Evolutionary conservation across 2,888 invertebrate species (phyloP).

Genomic region (Myopa testacea): DNA sequence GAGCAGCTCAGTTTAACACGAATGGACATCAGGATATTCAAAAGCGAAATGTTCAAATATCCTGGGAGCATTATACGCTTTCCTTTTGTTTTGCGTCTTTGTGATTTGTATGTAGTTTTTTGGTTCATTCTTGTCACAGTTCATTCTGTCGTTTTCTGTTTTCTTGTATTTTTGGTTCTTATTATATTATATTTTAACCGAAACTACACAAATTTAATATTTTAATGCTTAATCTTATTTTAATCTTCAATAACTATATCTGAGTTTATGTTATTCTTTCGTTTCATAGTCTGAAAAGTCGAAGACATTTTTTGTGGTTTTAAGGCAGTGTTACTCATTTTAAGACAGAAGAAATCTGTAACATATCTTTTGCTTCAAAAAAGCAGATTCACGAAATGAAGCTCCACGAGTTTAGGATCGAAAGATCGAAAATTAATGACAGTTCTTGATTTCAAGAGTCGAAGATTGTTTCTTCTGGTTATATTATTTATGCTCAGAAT

Average conservation of each 20-base stretch:
- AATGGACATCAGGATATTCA: constrained; percentile 31
- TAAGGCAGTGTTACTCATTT: not conserved
- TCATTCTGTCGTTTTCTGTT: not conserved
- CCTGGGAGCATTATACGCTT: constrained; percentile 36
- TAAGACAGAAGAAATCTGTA: no score
- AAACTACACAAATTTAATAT: not conserved
- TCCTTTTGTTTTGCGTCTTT: constrained; percentile 8
- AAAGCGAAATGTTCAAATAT: constrained; percentile 32
- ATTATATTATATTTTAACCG: not conserved
- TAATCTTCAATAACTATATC: no score
- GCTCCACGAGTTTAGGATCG: no score
- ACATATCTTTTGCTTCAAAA: no score
- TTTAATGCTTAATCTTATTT: not conserved
- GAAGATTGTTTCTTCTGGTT: no score
- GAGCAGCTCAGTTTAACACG: constrained; percentile 30
- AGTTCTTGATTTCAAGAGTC: no score
- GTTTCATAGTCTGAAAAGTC: not conserved
- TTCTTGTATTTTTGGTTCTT: constrained; percentile 9
- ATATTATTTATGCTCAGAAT: no score
- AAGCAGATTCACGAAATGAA: no score
- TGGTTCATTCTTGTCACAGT: not conserved
- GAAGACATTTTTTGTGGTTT: not conserved
- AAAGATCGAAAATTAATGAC: no score
- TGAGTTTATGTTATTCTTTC: no score
- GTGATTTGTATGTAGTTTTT: not conserved